Evolutionary conservation across 2,888 invertebrate species (phyloP).

Genomic region (Lasioglossum zephyrum): DNA sequence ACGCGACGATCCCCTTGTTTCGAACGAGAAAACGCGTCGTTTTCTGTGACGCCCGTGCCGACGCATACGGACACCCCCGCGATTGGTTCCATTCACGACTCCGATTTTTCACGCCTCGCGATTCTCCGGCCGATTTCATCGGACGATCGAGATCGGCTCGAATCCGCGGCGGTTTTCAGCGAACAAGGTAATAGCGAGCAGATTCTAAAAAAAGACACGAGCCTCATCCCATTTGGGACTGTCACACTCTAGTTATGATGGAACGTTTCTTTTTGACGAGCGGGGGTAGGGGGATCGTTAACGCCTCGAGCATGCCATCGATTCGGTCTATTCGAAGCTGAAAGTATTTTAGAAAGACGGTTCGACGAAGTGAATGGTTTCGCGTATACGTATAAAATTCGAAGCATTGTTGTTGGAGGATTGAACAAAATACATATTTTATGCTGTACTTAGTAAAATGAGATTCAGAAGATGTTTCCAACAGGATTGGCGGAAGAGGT

Average conservation of each 20-base stretch:
- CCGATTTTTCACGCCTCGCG: neutral
- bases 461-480: neutral
- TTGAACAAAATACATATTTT: neutral
- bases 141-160: neutral
- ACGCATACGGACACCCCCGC: neutral
- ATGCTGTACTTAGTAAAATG: neutral
- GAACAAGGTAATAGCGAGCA: neutral
- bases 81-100: neutral
- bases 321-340: neutral
- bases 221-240: neutral
- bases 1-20: neutral
- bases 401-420: neutral
- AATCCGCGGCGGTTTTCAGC: neutral
- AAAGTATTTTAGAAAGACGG: neutral
- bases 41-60: neutral
- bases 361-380: neutral
- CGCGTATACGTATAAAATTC: neutral
- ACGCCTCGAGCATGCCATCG: neutral
- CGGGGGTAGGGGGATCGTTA: neutral
- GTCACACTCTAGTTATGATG: neutral
- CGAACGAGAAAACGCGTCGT: conserved; percentile 17
- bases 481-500: neutral
- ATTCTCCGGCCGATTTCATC: neutral
- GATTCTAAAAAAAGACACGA: neutral
- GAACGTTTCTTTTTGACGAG: neutral